Evolutionary conservation across 1,140 invertebrate genomes (phyloP), one percentile per base, ranked within the genome.

Genomic region (Harpegnathos saltator): DNA sequence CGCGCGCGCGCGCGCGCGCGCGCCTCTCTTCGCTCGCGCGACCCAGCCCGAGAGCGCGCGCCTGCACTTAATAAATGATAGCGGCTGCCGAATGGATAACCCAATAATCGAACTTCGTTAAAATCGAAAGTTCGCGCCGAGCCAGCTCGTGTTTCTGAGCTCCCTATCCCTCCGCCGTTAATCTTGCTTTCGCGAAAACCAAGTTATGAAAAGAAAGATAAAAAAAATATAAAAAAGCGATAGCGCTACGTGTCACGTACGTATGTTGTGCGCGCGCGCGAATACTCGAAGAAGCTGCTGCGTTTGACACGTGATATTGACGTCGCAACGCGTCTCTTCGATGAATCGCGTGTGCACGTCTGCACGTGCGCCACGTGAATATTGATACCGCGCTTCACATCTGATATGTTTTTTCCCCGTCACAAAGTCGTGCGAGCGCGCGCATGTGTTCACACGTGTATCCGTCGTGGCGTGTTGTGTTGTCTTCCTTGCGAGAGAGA

Each of bases 11-110:
- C 29, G n/a, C n/a, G n/a, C n/a, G n/a, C n/a, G n/a, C n/a, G n/a
- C 11, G 17, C 26, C 4, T 24, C n/a, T n/a, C n/a, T n/a, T n/a
- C n/a, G n/a, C n/a, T 48, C 65, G 54, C 52, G 38, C 33, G 1
- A 24, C 24, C 38, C 38, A 7, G 22, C 14, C 61, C 29, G n/a
- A n/a, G n/a, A n/a, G n/a, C n/a, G n/a, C n/a, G n/a, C 11, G 17
- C 26, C 4, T 24, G 50, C 38, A n/a, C 33, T 80, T 71, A 80
- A 71, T 48, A 80, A 80, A 68, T 59, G 52, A 71, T 59, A 58
- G 48, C 33, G 54, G 38, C 14, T 58, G 52, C 58, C 22, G 24
- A 29, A 58, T 17, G 29, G 75, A 69, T 69, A 71, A 78, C 56
- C 63, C 52, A 48, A 71, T 69, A 69, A 71, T 29, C 19, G 63